Evolutionary conservation across 2,888 invertebrate genomes (phyloP).

Genomic region (Nemurella pictetii): DNA sequence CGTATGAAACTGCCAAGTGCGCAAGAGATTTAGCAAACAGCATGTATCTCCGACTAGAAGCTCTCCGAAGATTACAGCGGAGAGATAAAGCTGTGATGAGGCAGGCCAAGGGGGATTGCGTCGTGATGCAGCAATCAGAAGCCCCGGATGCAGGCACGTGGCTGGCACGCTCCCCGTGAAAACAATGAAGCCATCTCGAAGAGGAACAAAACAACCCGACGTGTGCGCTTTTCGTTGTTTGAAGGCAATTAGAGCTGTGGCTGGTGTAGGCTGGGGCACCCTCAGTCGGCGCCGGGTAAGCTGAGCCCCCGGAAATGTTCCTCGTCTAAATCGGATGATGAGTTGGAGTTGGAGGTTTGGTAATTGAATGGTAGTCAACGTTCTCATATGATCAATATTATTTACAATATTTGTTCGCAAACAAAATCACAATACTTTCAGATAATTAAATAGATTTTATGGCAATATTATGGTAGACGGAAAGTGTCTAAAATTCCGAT

Average conservation of each 20-base stretch:
- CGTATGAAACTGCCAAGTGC: no score
- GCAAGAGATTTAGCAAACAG: no score
- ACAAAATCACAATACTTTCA: slow-evolving; percentile 6
- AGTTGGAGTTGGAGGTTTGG: not conserved
- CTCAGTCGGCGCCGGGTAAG: not conserved
- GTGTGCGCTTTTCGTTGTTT: not conserved
- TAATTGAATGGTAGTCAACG: not conserved
- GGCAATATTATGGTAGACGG: not conserved
- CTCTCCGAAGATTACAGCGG: no score
- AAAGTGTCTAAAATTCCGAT: not conserved
- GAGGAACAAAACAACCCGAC: not conserved
- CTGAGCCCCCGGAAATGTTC: not conserved
- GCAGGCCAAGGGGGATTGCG: no score
- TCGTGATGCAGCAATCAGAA: not conserved
- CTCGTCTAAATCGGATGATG: not conserved
- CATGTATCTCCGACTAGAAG: no score
- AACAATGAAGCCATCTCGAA: not conserved
- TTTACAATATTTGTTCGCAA: slow-evolving; percentile 18
- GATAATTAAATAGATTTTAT: not conserved
- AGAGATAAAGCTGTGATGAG: no score
- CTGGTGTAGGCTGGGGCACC: not conserved
- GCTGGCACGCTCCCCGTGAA: not conserved
- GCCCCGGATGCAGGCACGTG: not conserved
- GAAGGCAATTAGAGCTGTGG: not conserved
- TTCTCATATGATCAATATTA: not conserved